phyloP scores from a whole-genome alignment of 2,113 vertebrate species.

The Lophotis ruficrista region DNA sequence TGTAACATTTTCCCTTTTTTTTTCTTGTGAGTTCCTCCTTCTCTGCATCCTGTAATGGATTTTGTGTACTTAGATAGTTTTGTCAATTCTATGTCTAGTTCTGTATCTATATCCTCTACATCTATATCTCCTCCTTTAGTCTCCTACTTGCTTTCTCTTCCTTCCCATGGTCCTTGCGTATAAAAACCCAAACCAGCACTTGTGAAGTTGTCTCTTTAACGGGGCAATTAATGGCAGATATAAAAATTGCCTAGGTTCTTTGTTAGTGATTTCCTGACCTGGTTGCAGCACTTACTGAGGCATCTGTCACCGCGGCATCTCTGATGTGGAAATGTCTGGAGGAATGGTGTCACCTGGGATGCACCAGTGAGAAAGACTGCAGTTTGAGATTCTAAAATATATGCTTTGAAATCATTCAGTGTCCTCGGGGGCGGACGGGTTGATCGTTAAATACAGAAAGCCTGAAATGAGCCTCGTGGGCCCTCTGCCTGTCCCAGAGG shows the following conservation, averaged over 20 bases:
- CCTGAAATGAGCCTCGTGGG: fast-evolving
- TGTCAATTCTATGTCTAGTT: neutral
- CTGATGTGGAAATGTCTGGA: neutral
- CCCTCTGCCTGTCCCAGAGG: neutral
- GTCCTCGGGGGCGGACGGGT: neutral
- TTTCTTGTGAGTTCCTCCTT: neutral
- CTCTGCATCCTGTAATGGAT: neutral
- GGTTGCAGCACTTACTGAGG: neutral
- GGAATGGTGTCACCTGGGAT: neutral
- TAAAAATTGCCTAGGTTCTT: neutral
- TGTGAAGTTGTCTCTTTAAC: neutral
- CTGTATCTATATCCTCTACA: neutral
- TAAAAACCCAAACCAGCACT: neutral
- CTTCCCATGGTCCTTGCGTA: neutral
- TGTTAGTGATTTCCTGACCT: neutral
- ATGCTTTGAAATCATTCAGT: neutral
- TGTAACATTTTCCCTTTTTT: neutral
- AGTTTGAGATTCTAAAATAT: neutral
- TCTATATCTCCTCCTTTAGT: neutral
- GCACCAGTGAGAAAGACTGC: neutral
- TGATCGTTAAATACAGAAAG: neutral
- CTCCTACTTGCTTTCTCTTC: neutral
- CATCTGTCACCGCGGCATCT: neutral
- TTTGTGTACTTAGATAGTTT: neutral
- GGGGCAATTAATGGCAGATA: neutral